Base-by-base conservation (phyloP, 2,888 invertebrate species). In the Harmothoe impar region DNA sequence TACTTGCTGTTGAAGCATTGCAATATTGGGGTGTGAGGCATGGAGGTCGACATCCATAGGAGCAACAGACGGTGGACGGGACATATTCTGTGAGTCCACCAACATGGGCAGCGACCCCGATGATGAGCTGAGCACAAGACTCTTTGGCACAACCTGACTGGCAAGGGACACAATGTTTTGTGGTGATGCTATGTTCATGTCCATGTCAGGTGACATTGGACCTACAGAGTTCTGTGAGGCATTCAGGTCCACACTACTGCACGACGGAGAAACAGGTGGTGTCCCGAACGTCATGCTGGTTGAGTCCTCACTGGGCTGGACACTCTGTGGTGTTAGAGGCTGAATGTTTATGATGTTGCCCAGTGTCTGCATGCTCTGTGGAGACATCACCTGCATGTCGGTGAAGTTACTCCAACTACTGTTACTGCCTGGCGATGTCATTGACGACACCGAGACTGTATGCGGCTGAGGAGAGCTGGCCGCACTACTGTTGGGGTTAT, bases 1-100 rank as follows among this genome's bases (percentile, higher is more conserved):
- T 90, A 98, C 97, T 94, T 97, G 97, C 95, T 98, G 98, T 94
- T 98, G 98, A 85, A 93, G 92, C 52, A 81, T 94, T 92, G 91
- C 43, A 33, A 89, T 54, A 62, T 68, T 88, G 29, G 77, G 25
- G 17, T 89, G 95, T 91, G 56, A 95, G 20, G 94, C 90, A 94
- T 94, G 35, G 68, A 91, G 91, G 91, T 95, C 95, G 94, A 96
- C 95, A 91, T 95, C 95, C 95, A 96, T 95, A 17, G 94, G 93
- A 7, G 93, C 91, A 25, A 94, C 94, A 7, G 95, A 96, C 0
- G 95, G 94, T 25, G 96, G 96, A 25, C 95, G 93, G 0, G 95
- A 94, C 54, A 91, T 81, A 35, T 52, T 15, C 23, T 86, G 90
- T 12, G 62, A 86, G 89, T 95, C 95, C 89, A 94, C 93, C 43